Percentiles rank a stretch among this genome's conserved stretches.
Evolutionary conservation across 2,797 vertebrate genomes (phyloP).

Genomic region (Sandelia bainsii): DNA sequence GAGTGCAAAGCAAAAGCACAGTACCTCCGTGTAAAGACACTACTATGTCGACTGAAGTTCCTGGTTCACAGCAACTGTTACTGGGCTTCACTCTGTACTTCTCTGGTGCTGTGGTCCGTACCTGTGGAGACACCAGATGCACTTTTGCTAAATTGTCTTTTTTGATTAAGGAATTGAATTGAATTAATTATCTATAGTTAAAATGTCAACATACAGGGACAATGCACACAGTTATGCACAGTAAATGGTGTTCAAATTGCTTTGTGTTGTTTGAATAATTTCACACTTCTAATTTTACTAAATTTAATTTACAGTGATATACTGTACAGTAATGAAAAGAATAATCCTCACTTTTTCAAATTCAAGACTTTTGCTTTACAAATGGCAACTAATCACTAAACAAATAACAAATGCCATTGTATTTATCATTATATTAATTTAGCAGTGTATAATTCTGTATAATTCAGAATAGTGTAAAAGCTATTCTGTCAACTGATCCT

Average conservation of each 20-base stretch:
- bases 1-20: slow-evolving; percentile 36
- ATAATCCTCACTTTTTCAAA: not conserved
- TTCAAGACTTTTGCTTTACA: not conserved
- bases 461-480: too few species aligned
- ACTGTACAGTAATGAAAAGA: not conserved
- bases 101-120: slow-evolving; percentile 97
- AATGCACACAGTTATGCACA: not conserved
- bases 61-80: slow-evolving; percentile 93
- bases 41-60: slow-evolving; percentile 91
- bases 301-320: not conserved
- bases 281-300: not conserved
- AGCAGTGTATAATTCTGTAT: not conserved
- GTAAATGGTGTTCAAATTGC: not conserved
- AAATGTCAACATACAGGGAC: not conserved
- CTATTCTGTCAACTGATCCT: not conserved
- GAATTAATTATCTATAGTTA: too few species aligned
- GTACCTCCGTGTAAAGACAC: slow-evolving; percentile 95
- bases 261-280: not conserved
- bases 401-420: too few species aligned
- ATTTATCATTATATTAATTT: not conserved
- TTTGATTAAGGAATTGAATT: not conserved
- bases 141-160: not conserved
- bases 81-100: slow-evolving; percentile 98
- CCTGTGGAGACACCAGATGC: slow-evolving; percentile 78
- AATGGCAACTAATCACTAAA: not conserved